These are phyloP conservation scores for Dendrolimus houi DNA, from an alignment of 2,888 invertebrate genomes.

Conservation along the genomic window DNA sequence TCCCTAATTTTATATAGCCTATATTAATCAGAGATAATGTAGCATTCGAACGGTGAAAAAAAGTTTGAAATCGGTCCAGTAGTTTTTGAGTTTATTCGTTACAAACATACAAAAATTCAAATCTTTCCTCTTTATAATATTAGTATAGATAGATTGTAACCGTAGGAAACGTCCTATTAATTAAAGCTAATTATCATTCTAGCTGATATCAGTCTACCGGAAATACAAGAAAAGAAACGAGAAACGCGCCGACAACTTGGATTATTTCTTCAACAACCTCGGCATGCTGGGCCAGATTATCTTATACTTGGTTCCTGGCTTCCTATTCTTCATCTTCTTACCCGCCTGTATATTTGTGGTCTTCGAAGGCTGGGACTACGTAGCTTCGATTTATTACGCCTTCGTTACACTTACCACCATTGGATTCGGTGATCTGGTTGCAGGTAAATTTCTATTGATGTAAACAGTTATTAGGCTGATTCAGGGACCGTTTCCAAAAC, in stretches of 20 bases:
- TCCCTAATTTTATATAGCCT: no score
- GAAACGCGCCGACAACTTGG: slow-evolving; percentile 72
- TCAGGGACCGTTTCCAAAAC: no score
- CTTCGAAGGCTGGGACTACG: slow-evolving; percentile 91
- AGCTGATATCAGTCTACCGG: slow-evolving; percentile 87
- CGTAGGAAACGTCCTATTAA: no score
- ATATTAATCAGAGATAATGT: no score
- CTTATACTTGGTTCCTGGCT: slow-evolving; percentile 91
- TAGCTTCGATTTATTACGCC: slow-evolving; percentile 90
- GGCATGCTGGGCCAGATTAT: slow-evolving; percentile 87
- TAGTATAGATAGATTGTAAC: no score
- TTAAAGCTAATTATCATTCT: no score
- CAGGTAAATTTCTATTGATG: slow-evolving; percentile 72
- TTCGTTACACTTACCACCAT: slow-evolving; percentile 93
- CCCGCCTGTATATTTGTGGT: slow-evolving; percentile 90
- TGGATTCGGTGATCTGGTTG: slow-evolving; percentile 95
- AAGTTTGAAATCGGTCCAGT: no score
- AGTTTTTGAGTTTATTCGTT: no score
- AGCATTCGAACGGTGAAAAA: no score
- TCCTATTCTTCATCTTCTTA: slow-evolving; percentile 89
- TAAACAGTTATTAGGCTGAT: no score
- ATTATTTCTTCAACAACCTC: slow-evolving; percentile 80
- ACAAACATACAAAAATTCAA: no score
- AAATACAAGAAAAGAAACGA: slow-evolving; percentile 85
- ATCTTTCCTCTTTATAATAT: no score